Conservation (phyloP, 2,797 vertebrate genomes). For the Esox masquinongy region DNA sequence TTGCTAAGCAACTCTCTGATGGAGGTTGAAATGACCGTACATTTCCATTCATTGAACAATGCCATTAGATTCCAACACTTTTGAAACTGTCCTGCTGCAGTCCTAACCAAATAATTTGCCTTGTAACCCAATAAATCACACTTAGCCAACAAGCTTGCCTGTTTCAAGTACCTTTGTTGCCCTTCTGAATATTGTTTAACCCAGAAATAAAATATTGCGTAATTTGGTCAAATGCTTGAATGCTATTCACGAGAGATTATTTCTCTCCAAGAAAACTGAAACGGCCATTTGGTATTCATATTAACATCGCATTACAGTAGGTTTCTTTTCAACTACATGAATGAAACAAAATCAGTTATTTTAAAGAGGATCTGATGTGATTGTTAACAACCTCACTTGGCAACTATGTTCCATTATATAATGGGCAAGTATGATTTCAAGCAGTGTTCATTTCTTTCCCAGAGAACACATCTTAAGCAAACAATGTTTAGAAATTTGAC, state of each 20-base stretch:
- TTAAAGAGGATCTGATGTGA: not conserved
- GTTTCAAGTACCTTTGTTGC: not conserved
- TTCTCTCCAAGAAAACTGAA: not conserved
- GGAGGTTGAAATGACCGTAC: constrained; percentile 24
- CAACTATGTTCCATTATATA: not conserved
- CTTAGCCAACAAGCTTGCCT: not conserved
- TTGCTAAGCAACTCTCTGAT: constrained; percentile 29
- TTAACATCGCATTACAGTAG: not conserved
- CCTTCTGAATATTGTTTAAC: not conserved
- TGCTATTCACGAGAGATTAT: not conserved
- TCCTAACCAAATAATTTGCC: constrained; percentile 8
- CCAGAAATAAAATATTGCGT: not conserved
- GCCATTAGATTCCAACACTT: constrained; percentile 27
- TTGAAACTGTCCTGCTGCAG: constrained; percentile 26
- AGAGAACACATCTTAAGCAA: not conserved
- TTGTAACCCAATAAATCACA: constrained; percentile 5
- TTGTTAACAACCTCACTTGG: not conserved
- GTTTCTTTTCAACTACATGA: not conserved
- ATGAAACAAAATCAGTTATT: not conserved
- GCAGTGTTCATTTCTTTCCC: not conserved
- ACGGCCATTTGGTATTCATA: not conserved
- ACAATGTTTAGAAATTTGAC: not conserved
- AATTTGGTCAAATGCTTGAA: not conserved
- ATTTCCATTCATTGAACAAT: constrained; percentile 34
- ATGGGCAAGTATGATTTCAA: not conserved